Conservation (phyloP, 2,797 vertebrate genomes). For the Cetoscarus ocellatus region DNA sequence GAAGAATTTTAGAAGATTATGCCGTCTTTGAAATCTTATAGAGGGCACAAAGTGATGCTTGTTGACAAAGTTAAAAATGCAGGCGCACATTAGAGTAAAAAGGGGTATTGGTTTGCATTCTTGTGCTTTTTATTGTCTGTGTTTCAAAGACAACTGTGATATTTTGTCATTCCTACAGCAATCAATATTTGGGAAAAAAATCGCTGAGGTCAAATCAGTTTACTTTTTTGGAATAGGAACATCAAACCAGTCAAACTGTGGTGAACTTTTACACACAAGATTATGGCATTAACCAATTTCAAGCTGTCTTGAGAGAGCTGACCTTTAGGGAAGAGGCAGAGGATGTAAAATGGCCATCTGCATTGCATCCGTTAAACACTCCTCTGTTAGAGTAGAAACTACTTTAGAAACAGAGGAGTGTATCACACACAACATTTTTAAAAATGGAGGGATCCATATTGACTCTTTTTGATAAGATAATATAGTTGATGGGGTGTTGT, state of each 20-base stretch:
- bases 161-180: no score
- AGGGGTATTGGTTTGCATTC: no score
- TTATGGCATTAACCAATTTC: neutral
- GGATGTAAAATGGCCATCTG: neutral
- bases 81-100: no score
- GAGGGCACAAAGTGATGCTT: neutral
- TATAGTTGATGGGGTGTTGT: no score
- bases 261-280: neutral
- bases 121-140: no score
- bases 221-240: neutral
- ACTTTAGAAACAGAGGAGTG: neutral
- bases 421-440: no score
- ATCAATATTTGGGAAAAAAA: no score
- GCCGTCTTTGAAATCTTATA: neutral
- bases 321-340: constrained; percentile 17
- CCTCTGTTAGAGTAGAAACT: constrained; percentile 6
- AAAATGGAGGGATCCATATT: no score
- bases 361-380: neutral
- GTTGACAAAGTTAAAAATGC: no score
- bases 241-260: constrained; percentile 3
- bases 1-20: neutral
- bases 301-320: constrained; percentile 7
- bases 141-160: no score
- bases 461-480: no score
- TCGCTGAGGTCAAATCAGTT: neutral